A percentile compares a stretch with the other conserved stretches of the same genome.
Conservation (phyloP, 2,888 invertebrate species). For the Himalopsyche kuldschensis region DNA sequence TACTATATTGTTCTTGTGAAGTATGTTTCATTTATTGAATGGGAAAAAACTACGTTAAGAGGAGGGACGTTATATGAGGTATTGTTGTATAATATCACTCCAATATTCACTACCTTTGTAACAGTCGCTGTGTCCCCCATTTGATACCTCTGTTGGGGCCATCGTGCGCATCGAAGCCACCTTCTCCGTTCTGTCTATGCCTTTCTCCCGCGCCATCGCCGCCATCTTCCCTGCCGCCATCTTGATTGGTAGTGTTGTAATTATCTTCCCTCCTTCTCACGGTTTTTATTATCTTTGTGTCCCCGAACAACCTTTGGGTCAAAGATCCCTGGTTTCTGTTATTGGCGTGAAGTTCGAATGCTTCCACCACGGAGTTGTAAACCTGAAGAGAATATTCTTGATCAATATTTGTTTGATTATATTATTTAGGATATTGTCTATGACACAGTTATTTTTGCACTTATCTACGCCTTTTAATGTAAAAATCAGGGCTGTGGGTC, state of each 20-base stretch:
- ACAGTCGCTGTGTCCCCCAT: constrained; percentile 31
- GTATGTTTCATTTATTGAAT: too few relatives aligned
- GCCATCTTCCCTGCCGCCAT: background rate
- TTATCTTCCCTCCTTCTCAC: background rate
- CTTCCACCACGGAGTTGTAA: constrained; percentile 36
- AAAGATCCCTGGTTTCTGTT: constrained; percentile 1
- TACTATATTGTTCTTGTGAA: too few relatives aligned
- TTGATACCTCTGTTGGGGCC: constrained; percentile 8
- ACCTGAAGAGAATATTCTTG: constrained; percentile 29
- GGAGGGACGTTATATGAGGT: too few relatives aligned
- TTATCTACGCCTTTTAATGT: too few relatives aligned
- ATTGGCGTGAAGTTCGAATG: constrained; percentile 25
- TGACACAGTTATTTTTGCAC: too few relatives aligned
- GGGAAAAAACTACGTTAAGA: too few relatives aligned
- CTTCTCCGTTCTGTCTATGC: background rate
- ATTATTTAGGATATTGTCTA: too few relatives aligned
- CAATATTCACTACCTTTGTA: constrained; percentile 37
- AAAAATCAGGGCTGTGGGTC: too few relatives aligned
- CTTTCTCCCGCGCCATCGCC: background rate
- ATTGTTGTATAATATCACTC: too few relatives aligned
- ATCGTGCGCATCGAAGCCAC: constrained; percentile 24
- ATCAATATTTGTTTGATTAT: too few relatives aligned
- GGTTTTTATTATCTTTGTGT: constrained; percentile 4
- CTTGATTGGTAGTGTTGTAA: background rate
- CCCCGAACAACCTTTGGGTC: constrained; percentile 28